Evolutionary conservation across 2,888 invertebrate species (phyloP).

Genomic region (Patella ulyssiponensis): DNA sequence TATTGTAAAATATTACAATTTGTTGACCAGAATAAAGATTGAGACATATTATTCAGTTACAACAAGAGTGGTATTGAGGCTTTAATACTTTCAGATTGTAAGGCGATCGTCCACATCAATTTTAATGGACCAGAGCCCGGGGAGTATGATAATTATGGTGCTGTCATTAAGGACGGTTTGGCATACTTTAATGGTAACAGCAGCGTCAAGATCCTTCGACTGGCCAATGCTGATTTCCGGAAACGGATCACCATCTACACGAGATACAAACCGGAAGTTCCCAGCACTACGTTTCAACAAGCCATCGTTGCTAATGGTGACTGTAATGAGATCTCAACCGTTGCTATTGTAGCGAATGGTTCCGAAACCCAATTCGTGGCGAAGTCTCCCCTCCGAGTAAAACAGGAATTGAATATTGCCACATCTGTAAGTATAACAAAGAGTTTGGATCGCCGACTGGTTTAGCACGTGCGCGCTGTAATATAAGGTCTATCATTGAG

Average conservation of each 20-base stretch:
- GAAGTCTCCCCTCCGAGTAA: too few relatives aligned
- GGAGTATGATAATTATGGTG: background rate
- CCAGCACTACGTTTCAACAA: background rate
- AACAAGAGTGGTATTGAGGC: too few relatives aligned
- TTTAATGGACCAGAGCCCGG: background rate
- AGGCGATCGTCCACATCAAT: background rate
- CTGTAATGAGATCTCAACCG: background rate
- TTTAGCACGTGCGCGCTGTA: too few relatives aligned
- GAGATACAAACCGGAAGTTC: too few relatives aligned
- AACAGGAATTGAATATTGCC: too few relatives aligned
- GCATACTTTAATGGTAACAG: constrained; percentile 1
- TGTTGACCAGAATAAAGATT: too few relatives aligned
- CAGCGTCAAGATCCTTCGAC: background rate
- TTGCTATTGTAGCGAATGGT: background rate
- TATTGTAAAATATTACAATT: too few relatives aligned
- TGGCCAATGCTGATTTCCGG: background rate
- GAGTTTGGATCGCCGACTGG: too few relatives aligned
- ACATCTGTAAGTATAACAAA: too few relatives aligned
- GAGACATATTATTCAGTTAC: too few relatives aligned
- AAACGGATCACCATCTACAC: background rate
- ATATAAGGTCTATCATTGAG: too few relatives aligned
- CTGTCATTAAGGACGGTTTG: background rate
- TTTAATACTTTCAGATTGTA: background rate
- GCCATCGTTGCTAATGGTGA: background rate
- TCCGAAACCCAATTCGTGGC: background rate